Base-by-base conservation (phyloP, 1,140 invertebrate genomes). In the Euwallacea similis region DNA sequence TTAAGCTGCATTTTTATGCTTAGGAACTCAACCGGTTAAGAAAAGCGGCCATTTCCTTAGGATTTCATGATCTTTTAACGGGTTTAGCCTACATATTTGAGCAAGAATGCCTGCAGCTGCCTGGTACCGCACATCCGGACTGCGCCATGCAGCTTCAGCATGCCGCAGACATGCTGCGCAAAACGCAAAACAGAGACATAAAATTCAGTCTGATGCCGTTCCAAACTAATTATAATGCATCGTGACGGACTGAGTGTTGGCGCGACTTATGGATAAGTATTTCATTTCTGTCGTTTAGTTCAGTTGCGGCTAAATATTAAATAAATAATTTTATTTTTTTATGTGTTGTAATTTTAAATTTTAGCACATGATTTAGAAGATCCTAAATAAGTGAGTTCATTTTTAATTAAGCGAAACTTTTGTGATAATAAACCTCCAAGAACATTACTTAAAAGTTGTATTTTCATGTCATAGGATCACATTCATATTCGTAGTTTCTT, bases 21-120 rank as follows among this genome's bases (percentile, higher is more conserved):
- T 50, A 95, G 93, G 96, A 98, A 83, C 82, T 98, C 7, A 98
- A 98, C 80, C 86, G 95, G 64, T 86, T 98, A 9, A 85, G 95
- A 56, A 86, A 92, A 75, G 95, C 95, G 33, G 96, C 96, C 0
- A 86, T 98, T 13, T 91, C 93, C 0, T 88, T 97, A 74, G 96
- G 96, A 7, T 97, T 97, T 80, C 85, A 91, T 0, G 91, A 93
- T 71, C 81, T 94, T 13, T 80, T 94, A 1, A 90, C 90, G 66
- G 90, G 90, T 7, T 83, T 94, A 63, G 91, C 92, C 0, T 85
- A 84, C 53, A 90, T 98, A 71, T 86, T 98, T 66, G 96, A 98
- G 77, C 87, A 95, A 60, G 97, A 98, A 81, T 94, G 93, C 76
- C 89, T 90, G 0, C 83, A 98, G 66, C 90, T 93, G 0, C 86